Percentiles rank a stretch among this genome's conserved stretches.
phyloP scores from a whole-genome alignment of 2,113 vertebrate genomes.

The Brienomyrus brachyistius region DNA sequence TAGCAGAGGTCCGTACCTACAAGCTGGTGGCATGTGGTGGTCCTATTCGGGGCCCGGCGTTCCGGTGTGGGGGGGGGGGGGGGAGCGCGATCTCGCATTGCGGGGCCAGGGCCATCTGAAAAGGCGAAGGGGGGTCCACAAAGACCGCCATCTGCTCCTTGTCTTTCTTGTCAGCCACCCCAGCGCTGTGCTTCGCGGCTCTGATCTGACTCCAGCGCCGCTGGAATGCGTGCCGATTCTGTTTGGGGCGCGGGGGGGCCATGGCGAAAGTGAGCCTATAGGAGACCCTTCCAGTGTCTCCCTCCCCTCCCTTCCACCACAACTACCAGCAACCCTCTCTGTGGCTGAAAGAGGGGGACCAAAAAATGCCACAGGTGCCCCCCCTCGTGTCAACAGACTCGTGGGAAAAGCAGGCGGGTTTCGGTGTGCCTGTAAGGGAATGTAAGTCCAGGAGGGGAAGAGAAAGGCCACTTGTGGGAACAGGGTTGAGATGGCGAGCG shows the following conservation, averaged over 20 bases:
- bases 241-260: constrained; percentile 67
- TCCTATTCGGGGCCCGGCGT: constrained; percentile 77
- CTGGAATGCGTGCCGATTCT: constrained; percentile 78
- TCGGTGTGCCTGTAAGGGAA: constrained; percentile 29
- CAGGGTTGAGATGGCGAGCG: constrained; percentile 67
- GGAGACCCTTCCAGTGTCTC: constrained; percentile 71
- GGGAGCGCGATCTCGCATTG: constrained; percentile 11
- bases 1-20: constrained; percentile 87
- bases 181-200: constrained; percentile 75
- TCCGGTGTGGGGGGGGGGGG: constrained; percentile 40
- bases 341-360: constrained; percentile 22
- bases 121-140: constrained; percentile 74
- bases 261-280: constrained; percentile 82
- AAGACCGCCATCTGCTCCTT: constrained; percentile 95
- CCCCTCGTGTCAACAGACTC: constrained; percentile 51
- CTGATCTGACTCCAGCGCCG: constrained; percentile 83
- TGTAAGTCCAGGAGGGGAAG: constrained; percentile 56
- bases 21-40: constrained; percentile 83
- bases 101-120: constrained; percentile 70
- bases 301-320: neutral
- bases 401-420: constrained; percentile 54
- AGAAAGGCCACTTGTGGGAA: constrained; percentile 81
- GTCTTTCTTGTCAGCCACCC: constrained; percentile 86
- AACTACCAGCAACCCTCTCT: neutral
- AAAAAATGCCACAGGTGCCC: constrained; percentile 76